These are phyloP conservation scores for Maconellicoccus hirsutus DNA, from an alignment of 1,140 invertebrate species.

Conservation along the genomic window DNA sequence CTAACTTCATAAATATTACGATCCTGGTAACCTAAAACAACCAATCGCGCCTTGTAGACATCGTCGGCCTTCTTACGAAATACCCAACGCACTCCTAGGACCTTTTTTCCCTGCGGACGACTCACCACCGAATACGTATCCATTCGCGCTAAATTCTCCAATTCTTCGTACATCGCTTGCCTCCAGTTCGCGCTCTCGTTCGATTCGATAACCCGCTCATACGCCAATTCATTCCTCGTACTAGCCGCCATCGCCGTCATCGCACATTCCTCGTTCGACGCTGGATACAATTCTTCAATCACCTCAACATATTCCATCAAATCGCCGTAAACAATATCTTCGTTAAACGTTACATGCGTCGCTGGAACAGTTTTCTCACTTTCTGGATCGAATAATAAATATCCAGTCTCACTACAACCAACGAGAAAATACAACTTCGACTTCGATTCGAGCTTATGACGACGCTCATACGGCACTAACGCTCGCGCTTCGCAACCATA, in stretches of 20 bases:
- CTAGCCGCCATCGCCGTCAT: neutral
- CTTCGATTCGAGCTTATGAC: neutral
- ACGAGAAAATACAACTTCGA: neutral
- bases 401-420: neutral
- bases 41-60: neutral
- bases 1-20: neutral
- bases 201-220: neutral
- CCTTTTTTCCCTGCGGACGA: neutral
- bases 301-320: neutral
- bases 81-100: neutral
- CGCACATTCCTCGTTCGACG: neutral
- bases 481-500: neutral
- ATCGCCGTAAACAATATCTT: neutral
- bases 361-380: neutral
- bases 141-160: neutral
- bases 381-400: neutral
- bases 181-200: neutral
- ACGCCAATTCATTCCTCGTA: neutral
- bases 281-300: neutral
- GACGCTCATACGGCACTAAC: neutral
- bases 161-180: neutral
- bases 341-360: neutral
- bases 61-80: too few relatives aligned
- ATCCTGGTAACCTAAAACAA: neutral
- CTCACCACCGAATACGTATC: neutral